Evolutionary conservation across 1,140 invertebrate genomes (phyloP).

Genomic region (Argopecten irradians): DNA sequence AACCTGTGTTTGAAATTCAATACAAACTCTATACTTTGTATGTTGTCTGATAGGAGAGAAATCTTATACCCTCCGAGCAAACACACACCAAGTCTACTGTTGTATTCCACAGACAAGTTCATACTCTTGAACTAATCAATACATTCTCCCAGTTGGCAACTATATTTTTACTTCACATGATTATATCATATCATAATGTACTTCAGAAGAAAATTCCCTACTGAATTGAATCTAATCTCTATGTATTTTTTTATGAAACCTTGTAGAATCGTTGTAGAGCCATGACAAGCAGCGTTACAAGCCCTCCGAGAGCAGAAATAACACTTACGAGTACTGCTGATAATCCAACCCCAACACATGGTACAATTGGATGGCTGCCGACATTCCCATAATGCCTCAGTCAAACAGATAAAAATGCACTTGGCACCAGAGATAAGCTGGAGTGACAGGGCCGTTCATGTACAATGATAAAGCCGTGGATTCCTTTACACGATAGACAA

Average conservation of each 20-base stretch:
- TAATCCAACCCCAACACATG: background rate
- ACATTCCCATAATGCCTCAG: conserved; percentile 20
- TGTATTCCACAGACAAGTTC: background rate
- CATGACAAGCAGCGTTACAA: background rate
- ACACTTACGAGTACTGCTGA: background rate
- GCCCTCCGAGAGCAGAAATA: background rate
- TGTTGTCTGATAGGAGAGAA: background rate
- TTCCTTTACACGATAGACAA: conserved; percentile 2
- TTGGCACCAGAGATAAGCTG: background rate
- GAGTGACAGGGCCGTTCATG: conserved; percentile 1
- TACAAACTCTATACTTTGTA: background rate
- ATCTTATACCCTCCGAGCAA: background rate
- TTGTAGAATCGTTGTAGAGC: background rate
- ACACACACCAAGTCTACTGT: background rate
- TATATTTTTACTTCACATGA: background rate
- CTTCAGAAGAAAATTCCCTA: background rate
- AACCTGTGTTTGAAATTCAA: background rate
- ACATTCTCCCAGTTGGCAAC: background rate
- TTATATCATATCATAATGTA: background rate
- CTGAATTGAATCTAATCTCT: background rate
- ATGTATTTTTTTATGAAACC: background rate
- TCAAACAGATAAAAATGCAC: background rate
- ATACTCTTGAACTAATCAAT: background rate
- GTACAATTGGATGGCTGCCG: conserved; percentile 14
- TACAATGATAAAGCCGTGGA: background rate